phyloP scores from a whole-genome alignment of 2,797 vertebrate species.

The Phyllotis vaccarum region DNA sequence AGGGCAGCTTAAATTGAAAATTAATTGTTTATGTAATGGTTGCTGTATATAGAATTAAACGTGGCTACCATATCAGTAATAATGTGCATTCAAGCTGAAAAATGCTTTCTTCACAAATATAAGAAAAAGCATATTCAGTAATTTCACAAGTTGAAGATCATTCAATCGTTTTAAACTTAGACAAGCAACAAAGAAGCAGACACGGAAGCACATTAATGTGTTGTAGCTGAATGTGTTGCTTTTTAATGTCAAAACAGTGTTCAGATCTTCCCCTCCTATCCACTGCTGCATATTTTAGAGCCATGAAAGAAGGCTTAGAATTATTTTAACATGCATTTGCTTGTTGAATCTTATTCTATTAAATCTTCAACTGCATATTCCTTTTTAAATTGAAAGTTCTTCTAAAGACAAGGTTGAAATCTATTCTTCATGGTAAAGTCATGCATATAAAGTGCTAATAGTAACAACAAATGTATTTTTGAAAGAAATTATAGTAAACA shows the following conservation, averaged over 20 bases:
- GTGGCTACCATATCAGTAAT: slow-evolving; percentile 7
- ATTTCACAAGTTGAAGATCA: slow-evolving; percentile 72
- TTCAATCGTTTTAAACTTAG: slow-evolving; percentile 58
- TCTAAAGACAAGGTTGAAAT: slow-evolving; percentile 64
- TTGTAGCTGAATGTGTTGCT: slow-evolving; percentile 69
- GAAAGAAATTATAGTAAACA: neutral
- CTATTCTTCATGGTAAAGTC: slow-evolving; percentile 23
- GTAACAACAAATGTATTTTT: slow-evolving; percentile 32
- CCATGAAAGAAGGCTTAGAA: slow-evolving; percentile 63
- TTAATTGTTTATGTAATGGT: slow-evolving; percentile 61
- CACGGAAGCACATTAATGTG: slow-evolving; percentile 43
- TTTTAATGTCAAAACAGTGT: slow-evolving; percentile 62
- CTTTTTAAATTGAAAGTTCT: slow-evolving; percentile 63
- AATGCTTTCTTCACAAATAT: slow-evolving; percentile 45
- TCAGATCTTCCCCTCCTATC: slow-evolving; percentile 64
- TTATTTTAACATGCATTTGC: slow-evolving; percentile 59
- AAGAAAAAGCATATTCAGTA: slow-evolving; percentile 52
- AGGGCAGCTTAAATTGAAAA: slow-evolving; percentile 44
- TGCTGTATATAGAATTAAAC: slow-evolving; percentile 59
- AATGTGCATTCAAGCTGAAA: slow-evolving; percentile 50
- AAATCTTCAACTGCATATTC: slow-evolving; percentile 35
- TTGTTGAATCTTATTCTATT: slow-evolving; percentile 60
- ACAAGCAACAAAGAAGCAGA: slow-evolving; percentile 67
- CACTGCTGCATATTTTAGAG: slow-evolving; percentile 67
- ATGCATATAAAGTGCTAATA: slow-evolving; percentile 33